Percentiles rank a stretch among this genome's conserved stretches.
phyloP scores from a whole-genome alignment of 2,888 invertebrate genomes.

The Cephus spinipes region DNA sequence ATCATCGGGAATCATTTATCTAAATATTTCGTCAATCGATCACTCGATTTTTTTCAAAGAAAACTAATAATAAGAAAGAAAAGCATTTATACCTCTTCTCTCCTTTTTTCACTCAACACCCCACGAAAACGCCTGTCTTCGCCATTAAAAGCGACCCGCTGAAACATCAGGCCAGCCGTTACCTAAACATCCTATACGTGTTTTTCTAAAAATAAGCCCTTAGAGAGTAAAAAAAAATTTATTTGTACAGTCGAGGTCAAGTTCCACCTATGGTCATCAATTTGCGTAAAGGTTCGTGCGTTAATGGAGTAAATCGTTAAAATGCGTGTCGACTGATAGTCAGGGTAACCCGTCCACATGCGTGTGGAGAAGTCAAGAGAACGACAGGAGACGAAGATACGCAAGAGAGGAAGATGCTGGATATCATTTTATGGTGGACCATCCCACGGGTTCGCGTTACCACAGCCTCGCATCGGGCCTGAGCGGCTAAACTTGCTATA shows the following conservation, averaged over 20 bases:
- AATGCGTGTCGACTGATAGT: slow-evolving; percentile 31
- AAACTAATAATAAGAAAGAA: neutral
- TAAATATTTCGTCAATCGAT: neutral
- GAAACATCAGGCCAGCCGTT: neutral
- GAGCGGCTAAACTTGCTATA: slow-evolving; percentile 46
- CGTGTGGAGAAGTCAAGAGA: neutral
- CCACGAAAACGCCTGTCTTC: neutral
- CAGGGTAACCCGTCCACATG: neutral
- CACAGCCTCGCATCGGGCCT: slow-evolving; percentile 39
- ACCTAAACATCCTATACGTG: neutral
- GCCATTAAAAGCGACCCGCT: neutral
- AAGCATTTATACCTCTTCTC: neutral
- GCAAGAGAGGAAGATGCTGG: neutral
- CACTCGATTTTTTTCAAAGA: neutral
- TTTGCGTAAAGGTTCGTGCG: slow-evolving; percentile 39
- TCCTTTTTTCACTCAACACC: neutral
- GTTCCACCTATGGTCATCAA: neutral
- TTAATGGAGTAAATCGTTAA: slow-evolving; percentile 63
- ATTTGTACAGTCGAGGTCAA: neutral
- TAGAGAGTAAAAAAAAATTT: neutral
- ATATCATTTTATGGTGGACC: slow-evolving; percentile 15
- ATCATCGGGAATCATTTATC: neutral
- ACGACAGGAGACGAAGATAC: neutral
- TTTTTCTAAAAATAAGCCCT: neutral
- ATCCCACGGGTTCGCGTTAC: slow-evolving; percentile 59